Conservation (phyloP, 2,797 vertebrate genomes). For the Melanotaenia parkinsoni region DNA sequence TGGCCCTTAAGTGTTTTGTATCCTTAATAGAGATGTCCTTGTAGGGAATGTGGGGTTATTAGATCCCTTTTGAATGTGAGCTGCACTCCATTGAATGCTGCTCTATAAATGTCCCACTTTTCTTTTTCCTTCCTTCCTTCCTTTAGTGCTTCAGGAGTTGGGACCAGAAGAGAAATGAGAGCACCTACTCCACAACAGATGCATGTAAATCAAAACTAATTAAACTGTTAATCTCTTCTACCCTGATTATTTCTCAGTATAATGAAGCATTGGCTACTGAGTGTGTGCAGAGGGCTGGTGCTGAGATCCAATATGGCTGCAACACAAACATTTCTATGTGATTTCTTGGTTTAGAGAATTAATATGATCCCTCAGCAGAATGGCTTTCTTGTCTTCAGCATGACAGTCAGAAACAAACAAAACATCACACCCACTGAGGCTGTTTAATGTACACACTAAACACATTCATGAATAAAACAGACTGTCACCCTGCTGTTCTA, state of each 20-base stretch:
- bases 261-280: slow-evolving; percentile 32
- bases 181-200: slow-evolving; percentile 48
- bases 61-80: slow-evolving; percentile 25
- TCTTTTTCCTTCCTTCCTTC: slow-evolving; percentile 22
- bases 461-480: slow-evolving; percentile 40
- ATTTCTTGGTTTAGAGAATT: slow-evolving; percentile 29
- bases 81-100: slow-evolving; percentile 22
- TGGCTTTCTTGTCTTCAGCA: slow-evolving; percentile 1
- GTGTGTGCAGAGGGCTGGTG: slow-evolving; percentile 3
- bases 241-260: slow-evolving; percentile 42
- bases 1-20: slow-evolving; percentile 9
- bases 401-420: slow-evolving; percentile 9
- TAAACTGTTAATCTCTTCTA: slow-evolving; percentile 45
- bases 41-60: slow-evolving; percentile 31
- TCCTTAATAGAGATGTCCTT: slow-evolving; percentile 32
- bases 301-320: slow-evolving; percentile 11
- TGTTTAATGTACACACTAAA: slow-evolving; percentile 11
- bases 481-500: slow-evolving; percentile 33
- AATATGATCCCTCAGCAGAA: slow-evolving; percentile 9
- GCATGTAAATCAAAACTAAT: slow-evolving; percentile 64
- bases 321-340: background rate
- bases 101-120: slow-evolving; percentile 39
- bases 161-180: slow-evolving; percentile 42
- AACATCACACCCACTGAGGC: slow-evolving; percentile 5
- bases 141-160: background rate